phyloP scores from a whole-genome alignment of 2,113 vertebrate species.

The Diphyllodes magnificus region DNA sequence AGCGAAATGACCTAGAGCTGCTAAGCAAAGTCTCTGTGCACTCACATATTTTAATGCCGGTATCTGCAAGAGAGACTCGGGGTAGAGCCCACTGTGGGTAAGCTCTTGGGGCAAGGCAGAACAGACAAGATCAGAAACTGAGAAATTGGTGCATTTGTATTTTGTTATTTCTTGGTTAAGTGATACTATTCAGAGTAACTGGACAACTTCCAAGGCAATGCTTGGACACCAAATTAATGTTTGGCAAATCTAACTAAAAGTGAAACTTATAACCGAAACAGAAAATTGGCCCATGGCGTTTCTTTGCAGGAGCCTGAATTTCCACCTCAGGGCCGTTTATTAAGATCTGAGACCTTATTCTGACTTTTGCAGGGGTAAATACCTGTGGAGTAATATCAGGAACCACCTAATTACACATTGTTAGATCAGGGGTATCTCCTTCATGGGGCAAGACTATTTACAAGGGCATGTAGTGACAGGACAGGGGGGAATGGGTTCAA shows the following conservation, averaged over 20 bases:
- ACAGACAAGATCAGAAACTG: background rate
- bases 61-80: accelerated
- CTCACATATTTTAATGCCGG: background rate
- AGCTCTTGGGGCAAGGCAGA: background rate
- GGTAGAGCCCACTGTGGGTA: background rate
- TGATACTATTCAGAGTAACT: background rate
- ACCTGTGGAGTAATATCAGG: background rate
- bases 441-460: background rate
- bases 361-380: background rate
- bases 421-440: background rate
- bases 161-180: background rate
- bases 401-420: background rate
- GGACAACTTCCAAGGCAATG: background rate
- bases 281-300: background rate
- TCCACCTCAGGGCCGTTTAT: background rate
- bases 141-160: background rate
- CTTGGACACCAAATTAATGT: background rate
- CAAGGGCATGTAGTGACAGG: background rate
- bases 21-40: background rate
- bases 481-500: background rate
- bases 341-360: background rate
- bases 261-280: background rate
- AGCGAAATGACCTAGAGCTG: background rate
- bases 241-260: background rate
- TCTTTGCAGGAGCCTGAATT: background rate